Evolutionary conservation across 2,888 invertebrate species (phyloP), one percentile per base, ranked within the genome.

Genomic region (Hetaerina titia): DNA sequence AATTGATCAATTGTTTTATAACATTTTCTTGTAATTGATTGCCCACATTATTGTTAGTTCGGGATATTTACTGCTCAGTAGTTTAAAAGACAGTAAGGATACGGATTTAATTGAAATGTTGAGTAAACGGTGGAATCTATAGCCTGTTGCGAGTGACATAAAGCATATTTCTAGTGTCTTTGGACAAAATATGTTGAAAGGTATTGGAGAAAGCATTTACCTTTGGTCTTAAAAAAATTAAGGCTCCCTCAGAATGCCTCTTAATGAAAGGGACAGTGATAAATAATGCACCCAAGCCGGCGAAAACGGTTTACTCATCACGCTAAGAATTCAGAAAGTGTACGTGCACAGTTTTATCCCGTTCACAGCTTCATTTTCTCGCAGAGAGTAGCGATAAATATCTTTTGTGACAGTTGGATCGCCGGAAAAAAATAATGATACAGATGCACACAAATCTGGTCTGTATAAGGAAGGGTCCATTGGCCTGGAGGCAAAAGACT

Each of bases 361-460:
- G 81, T 81, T 81, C 81, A 81, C 81, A 81, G 81, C 81, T 81
- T 81, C 31, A 81, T 81, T 81, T 81, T 15, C 31, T 81, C 31
- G 81, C 2, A 13, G 81, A 31, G 8, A 11, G 25, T 9, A 22
- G 81, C 31, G 31, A 81, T 81, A 31, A 81, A 81, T 81, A 31
- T 81, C 15, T 81, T 31, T 9, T 31, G 13, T 81, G 81, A 81
- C 81, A 81, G 81, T 81, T 81, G 81, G 81, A 81, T 31, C 81
- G 25, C 81, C 69, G 69, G 69, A 15, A 81, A 81, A 69, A 69
- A 81, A 81, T 81, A 81, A 81, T 81, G 81, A 81, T 81, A 31
- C 81, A 7, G 81, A 31, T 81, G 81, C 81, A 69, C 69, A 69
- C 31, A 31, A 31, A 81, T 25, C 81, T 9, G 31, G 9, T n/a